Percentiles rank a stretch among this genome's conserved stretches.
These are phyloP conservation scores for Psettodes erumei DNA, from an alignment of 2,113 vertebrate species.

Conservation along the genomic window DNA sequence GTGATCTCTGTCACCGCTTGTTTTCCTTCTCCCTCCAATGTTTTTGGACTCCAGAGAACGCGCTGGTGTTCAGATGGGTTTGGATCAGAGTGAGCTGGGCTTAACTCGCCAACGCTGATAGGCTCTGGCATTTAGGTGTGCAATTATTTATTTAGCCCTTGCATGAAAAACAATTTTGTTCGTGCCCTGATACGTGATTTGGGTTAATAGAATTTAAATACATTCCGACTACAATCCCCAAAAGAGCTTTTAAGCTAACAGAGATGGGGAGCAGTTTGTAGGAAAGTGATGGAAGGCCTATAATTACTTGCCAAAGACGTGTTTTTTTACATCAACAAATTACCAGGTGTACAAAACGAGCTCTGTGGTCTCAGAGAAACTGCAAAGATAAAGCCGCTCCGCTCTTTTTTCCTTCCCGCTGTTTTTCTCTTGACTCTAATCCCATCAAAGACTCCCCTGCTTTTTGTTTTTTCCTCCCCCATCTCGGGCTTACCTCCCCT, in stretches of 20 bases:
- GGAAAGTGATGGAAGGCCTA: conserved; percentile 54
- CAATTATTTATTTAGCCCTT: conserved; percentile 57
- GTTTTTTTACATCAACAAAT: conserved; percentile 73
- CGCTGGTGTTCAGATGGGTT: conserved; percentile 26
- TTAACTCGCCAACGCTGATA: conserved; percentile 27
- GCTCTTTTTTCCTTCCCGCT: conserved; percentile 49
- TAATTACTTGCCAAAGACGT: conserved; percentile 70
- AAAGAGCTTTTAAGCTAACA: conserved; percentile 64
- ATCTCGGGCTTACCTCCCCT: conserved; percentile 47
- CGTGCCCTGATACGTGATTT: conserved; percentile 47
- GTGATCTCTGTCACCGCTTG: conserved; percentile 31
- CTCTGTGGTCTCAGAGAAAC: conserved; percentile 62
- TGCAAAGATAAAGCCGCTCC: conserved; percentile 56
- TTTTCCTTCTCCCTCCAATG: conserved; percentile 29
- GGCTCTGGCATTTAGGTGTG: conserved; percentile 49
- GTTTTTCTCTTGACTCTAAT: conserved; percentile 74
- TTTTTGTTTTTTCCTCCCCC: conserved; percentile 64
- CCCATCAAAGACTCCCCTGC: conserved; percentile 73
- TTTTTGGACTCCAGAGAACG: conserved; percentile 27
- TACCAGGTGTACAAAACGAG: conserved; percentile 65
- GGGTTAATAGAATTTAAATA: conserved; percentile 73
- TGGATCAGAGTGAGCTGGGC: conserved; percentile 36
- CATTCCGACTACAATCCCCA: conserved; percentile 55
- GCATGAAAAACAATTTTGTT: conserved; percentile 46
- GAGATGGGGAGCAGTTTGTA: conserved; percentile 36